Percentiles rank a stretch among this genome's conserved stretches.
Evolutionary conservation across 2,113 vertebrate species (phyloP).

Genomic region (Hyperoodon ampullatus): DNA sequence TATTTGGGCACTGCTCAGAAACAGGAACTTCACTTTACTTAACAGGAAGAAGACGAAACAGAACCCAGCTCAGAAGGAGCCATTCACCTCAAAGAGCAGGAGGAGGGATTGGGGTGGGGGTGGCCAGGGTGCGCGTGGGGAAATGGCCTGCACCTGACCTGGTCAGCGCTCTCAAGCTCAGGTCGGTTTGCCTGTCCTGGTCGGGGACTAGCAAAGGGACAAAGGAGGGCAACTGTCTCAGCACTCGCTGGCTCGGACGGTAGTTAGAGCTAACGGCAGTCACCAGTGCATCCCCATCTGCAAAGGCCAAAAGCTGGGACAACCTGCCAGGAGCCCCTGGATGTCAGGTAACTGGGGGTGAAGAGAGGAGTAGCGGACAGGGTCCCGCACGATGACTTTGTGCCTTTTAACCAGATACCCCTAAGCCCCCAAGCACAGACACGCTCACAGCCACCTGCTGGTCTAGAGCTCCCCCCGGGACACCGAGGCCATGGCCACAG

Average conservation of each 20-base stretch:
- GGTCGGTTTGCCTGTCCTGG: not conserved
- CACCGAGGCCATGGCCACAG: not conserved
- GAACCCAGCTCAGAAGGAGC: not conserved
- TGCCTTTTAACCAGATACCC: not conserved
- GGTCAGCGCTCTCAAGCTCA: not conserved
- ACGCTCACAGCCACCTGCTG: accelerated
- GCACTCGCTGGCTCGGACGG: not conserved
- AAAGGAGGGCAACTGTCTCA: not conserved
- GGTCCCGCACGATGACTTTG: accelerated
- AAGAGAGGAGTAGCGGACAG: no score
- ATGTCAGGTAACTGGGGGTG: not conserved
- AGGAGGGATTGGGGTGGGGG: not conserved
- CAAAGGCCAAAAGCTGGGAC: not conserved
- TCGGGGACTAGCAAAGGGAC: not conserved
- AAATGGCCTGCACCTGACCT: accelerated
- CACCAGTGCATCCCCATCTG: accelerated
- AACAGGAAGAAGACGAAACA: constrained; percentile 69
- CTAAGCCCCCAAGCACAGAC: no score
- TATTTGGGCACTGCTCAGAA: constrained; percentile 48
- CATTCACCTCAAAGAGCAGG: not conserved
- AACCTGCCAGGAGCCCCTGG: not conserved
- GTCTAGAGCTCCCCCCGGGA: not conserved
- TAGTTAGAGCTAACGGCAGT: not conserved
- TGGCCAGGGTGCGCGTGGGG: not conserved
- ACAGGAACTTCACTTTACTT: constrained; percentile 48